Conservation (phyloP, 2,888 invertebrate species). For the Oxystoma pomonae region DNA sequence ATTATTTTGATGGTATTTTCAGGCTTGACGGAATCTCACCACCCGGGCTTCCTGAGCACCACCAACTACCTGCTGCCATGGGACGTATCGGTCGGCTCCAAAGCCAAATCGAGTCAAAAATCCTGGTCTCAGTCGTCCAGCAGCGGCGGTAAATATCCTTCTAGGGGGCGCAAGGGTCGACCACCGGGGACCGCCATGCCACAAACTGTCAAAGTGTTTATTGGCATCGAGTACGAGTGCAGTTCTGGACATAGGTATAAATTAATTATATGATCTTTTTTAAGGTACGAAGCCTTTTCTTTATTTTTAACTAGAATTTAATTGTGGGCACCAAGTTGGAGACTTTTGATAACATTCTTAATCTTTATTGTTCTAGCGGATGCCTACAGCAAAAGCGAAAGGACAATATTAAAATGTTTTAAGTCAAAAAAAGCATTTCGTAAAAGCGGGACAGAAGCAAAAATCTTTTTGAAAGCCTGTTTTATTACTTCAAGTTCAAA, state of each 20-base stretch:
- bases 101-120: constrained; percentile 30
- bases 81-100: constrained; percentile 72
- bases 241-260: constrained; percentile 83
- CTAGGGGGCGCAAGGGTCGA: constrained; percentile 41
- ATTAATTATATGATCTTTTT: no score
- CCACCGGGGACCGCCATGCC: constrained; percentile 41
- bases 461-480: no score
- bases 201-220: constrained; percentile 82
- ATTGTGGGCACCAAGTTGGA: no score
- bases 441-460: no score
- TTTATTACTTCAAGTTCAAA: no score
- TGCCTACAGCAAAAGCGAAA: no score
- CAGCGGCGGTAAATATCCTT: constrained; percentile 38
- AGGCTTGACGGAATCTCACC: constrained; percentile 77
- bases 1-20: constrained; percentile 1
- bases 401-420: no score
- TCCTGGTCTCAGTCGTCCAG: constrained; percentile 33
- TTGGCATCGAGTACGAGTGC: constrained; percentile 97
- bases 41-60: constrained; percentile 85
- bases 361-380: no score
- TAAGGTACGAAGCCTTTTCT: no score
- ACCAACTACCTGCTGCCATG: constrained; percentile 91
- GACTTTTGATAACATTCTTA: no score
- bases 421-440: no score
- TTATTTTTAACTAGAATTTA: no score